These are phyloP conservation scores for Papilio demoleus DNA, from an alignment of 2,888 invertebrate species.

Conservation along the genomic window DNA sequence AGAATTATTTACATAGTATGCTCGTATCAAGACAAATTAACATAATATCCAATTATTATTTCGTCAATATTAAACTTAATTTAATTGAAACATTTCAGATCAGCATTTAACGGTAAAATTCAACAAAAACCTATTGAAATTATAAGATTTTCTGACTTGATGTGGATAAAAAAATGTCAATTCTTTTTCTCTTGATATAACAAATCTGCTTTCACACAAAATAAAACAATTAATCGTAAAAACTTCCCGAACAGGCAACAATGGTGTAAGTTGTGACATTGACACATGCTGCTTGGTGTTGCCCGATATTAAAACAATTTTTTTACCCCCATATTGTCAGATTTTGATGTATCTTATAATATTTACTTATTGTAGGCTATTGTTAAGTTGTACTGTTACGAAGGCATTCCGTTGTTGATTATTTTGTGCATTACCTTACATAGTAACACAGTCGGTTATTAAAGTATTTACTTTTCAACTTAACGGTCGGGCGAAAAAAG, in stretches of 20 bases:
- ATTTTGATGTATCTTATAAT: slow-evolving; percentile 51
- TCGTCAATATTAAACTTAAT: background rate
- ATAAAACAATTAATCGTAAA: background rate
- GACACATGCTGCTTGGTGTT: slow-evolving; percentile 5
- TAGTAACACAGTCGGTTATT: slow-evolving; percentile 77
- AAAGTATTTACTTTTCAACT: slow-evolving; percentile 65
- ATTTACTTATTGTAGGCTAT: slow-evolving; percentile 78
- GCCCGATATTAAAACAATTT: slow-evolving; percentile 10
- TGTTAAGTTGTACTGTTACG: slow-evolving; percentile 81
- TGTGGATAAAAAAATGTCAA: slow-evolving; percentile 14
- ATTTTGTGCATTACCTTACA: slow-evolving; percentile 73
- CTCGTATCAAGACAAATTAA: slow-evolving; percentile 12
- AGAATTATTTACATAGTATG: slow-evolving; percentile 30
- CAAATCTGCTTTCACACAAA: background rate
- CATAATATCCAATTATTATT: background rate
- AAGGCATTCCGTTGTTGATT: slow-evolving; percentile 82
- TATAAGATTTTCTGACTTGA: slow-evolving; percentile 1
- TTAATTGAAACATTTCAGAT: slow-evolving; percentile 28
- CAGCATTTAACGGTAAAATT: slow-evolving; percentile 19
- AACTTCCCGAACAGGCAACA: background rate
- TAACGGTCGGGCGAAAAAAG: slow-evolving; percentile 67
- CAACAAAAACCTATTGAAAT: slow-evolving; percentile 19
- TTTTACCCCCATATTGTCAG: slow-evolving; percentile 55
- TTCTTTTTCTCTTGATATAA: background rate
- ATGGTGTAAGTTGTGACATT: background rate